Conservation (phyloP, 2,113 vertebrate species). For the Uria aalge region DNA sequence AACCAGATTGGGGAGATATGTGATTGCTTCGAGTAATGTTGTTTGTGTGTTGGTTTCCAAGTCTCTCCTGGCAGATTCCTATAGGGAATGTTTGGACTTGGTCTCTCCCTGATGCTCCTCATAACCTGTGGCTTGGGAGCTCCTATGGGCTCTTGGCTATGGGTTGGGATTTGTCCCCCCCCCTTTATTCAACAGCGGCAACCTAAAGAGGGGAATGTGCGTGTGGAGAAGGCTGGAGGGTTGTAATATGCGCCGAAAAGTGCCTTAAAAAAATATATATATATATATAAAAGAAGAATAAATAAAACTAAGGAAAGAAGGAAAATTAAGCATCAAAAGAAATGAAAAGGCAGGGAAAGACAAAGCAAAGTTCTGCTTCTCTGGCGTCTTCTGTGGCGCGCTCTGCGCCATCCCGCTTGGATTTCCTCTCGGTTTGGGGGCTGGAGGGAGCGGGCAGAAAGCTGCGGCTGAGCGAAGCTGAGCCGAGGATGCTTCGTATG, state of each 20-base stretch:
- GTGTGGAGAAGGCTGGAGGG: background rate
- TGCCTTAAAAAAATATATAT: background rate
- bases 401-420: background rate
- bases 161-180: background rate
- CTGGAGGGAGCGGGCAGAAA: conserved; percentile 13
- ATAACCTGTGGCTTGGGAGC: no score
- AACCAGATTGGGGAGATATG: accelerated
- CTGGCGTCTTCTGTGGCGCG: background rate
- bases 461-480: conserved; percentile 41
- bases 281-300: background rate
- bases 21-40: background rate
- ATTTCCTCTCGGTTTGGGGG: background rate
- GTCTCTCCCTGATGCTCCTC: background rate
- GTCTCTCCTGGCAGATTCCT: background rate
- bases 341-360: conserved; percentile 27
- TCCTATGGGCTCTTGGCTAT: accelerated
- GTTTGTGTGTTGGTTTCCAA: background rate
- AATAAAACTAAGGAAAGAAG: conserved; percentile 18
- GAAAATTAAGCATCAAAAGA: conserved; percentile 56
- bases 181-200: background rate
- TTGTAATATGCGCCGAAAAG: background rate
- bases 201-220: background rate
- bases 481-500: conserved; percentile 67
- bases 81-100: background rate
- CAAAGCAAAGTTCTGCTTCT: conserved; percentile 29